phyloP scores from a whole-genome alignment of 1,140 invertebrate species.

The Ooceraea biroi region DNA sequence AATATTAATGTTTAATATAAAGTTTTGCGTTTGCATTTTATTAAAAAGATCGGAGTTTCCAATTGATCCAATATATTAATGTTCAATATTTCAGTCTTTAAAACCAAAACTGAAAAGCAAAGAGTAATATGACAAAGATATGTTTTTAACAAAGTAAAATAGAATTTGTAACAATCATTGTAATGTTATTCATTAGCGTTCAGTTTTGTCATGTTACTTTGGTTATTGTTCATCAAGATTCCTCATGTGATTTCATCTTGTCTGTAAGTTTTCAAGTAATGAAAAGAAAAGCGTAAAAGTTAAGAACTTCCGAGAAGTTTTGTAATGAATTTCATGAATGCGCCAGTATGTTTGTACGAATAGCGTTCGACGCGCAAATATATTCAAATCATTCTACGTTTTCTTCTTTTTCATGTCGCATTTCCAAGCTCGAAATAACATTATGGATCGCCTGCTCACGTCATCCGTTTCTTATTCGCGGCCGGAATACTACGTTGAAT shows the following conservation, averaged over 20 bases:
- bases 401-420: constrained; percentile 44
- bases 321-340: constrained; percentile 31
- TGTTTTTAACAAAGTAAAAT: too few relatives aligned
- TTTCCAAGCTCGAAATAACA: constrained; percentile 58
- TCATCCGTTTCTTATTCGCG: constrained; percentile 57
- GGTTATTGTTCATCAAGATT: neutral
- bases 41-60: too few relatives aligned
- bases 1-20: too few relatives aligned
- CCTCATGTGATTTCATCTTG: neutral
- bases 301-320: constrained; percentile 14
- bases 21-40: too few relatives aligned
- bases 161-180: too few relatives aligned
- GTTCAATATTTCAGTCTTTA: too few relatives aligned
- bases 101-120: too few relatives aligned
- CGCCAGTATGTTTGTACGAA: constrained; percentile 32
- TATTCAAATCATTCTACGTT: constrained; percentile 45
- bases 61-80: too few relatives aligned
- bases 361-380: constrained; percentile 37
- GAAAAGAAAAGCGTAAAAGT: neutral
- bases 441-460: constrained; percentile 54
- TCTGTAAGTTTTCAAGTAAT: neutral
- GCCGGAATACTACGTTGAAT: constrained; percentile 45
- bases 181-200: too few relatives aligned
- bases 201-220: neutral
- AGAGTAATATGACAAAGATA: too few relatives aligned